These are phyloP conservation scores for Drosophila willistoni DNA, from an alignment of 1,140 invertebrate genomes.

Conservation along the genomic window DNA sequence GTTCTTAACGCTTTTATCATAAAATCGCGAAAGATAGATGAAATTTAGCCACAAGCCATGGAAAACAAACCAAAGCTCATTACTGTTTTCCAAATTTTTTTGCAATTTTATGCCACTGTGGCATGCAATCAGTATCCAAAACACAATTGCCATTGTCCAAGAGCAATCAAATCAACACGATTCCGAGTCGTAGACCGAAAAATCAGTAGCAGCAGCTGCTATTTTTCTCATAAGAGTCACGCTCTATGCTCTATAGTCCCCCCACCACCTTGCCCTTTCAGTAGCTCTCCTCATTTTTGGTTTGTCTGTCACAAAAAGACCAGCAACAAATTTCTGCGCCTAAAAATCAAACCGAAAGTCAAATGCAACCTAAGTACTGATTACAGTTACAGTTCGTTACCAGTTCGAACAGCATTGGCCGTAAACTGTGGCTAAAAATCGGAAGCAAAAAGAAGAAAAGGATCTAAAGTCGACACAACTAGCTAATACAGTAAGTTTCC, in stretches of 20 bases:
- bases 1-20: too few relatives aligned
- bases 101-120: neutral
- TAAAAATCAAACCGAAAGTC: constrained; percentile 54
- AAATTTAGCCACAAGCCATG: too few relatives aligned
- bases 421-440: constrained; percentile 12
- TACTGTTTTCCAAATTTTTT: too few relatives aligned
- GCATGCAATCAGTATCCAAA: constrained; percentile 16
- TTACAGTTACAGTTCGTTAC: constrained; percentile 53
- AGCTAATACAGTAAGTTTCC: constrained; percentile 1
- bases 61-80: too few relatives aligned
- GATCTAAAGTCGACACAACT: neutral
- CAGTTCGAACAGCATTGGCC: constrained; percentile 9
- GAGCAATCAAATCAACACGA: constrained; percentile 57
- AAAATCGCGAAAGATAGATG: too few relatives aligned
- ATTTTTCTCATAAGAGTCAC: constrained; percentile 56
- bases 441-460: constrained; percentile 31
- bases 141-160: constrained; percentile 64
- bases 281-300: neutral
- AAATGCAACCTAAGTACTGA: constrained; percentile 51
- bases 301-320: constrained; percentile 23
- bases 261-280: neutral
- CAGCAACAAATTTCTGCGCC: constrained; percentile 8
- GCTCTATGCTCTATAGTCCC: neutral
- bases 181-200: constrained; percentile 34
- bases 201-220: constrained; percentile 54